phyloP scores from a whole-genome alignment of 1,140 invertebrate species.

The Geopemphigus sp. region DNA sequence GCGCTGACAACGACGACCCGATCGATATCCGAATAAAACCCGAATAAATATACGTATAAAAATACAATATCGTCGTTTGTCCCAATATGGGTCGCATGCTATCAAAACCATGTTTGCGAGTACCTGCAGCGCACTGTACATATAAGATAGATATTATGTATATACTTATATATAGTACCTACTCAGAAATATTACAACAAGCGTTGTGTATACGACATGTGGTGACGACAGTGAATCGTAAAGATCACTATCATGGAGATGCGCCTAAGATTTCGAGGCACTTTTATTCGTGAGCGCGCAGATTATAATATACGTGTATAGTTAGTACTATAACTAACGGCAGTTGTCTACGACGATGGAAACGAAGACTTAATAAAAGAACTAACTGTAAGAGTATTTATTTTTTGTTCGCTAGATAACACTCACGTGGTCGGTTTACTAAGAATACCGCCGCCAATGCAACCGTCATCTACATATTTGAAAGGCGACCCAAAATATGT shows the following conservation, averaged over 20 bases:
- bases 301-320: too few relatives aligned
- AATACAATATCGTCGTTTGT: not conserved
- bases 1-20: not conserved
- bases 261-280: too few relatives aligned
- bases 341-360: too few relatives aligned
- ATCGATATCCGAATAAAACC: conserved; percentile 20
- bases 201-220: too few relatives aligned
- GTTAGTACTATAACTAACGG: too few relatives aligned
- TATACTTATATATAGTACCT: too few relatives aligned
- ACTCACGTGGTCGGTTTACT: not conserved
- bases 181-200: too few relatives aligned
- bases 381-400: not conserved
- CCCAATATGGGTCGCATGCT: not conserved
- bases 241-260: too few relatives aligned
- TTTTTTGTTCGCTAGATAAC: not conserved
- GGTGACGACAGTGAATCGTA: too few relatives aligned
- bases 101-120: not conserved
- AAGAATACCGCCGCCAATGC: not conserved
- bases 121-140: not conserved
- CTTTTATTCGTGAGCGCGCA: too few relatives aligned
- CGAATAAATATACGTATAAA: not conserved
- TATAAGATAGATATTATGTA: too few relatives aligned
- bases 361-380: too few relatives aligned
- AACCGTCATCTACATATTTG: not conserved
- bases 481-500: not conserved